Evolutionary conservation across 2,888 invertebrate species (phyloP).

Genomic region (Tetanocera ferruginea): DNA sequence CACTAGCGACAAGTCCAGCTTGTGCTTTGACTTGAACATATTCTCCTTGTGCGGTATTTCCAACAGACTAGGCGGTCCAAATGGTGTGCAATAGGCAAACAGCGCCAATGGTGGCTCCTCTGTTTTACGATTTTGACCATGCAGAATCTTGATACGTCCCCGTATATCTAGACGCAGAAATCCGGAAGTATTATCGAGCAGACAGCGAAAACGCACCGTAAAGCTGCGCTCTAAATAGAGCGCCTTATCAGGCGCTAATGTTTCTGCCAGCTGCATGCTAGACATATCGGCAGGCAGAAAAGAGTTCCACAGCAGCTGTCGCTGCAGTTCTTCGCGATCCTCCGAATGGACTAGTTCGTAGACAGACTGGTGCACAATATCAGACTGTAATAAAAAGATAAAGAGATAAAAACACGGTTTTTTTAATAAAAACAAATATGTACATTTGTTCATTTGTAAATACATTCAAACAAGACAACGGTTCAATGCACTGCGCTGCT

Average conservation of each 20-base stretch:
- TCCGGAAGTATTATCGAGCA: constrained; percentile 99
- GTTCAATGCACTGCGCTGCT: constrained; percentile 18
- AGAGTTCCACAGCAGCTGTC: constrained; percentile 95
- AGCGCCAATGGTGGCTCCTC: constrained; percentile 95
- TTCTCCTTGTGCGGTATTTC: constrained; percentile 99
- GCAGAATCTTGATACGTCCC: constrained; percentile 94
- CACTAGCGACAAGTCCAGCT: constrained; percentile 94
- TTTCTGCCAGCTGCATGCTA: constrained; percentile 85
- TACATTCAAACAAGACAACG: background rate
- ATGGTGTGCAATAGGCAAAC: constrained; percentile 98
- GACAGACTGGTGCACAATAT: constrained; percentile 99
- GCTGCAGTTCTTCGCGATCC: constrained; percentile 96
- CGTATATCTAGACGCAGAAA: constrained; percentile 98
- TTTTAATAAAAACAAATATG: background rate
- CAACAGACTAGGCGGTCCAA: constrained; percentile 96
- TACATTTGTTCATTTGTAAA: background rate
- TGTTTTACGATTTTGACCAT: constrained; percentile 95
- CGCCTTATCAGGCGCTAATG: constrained; percentile 88
- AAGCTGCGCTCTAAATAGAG: constrained; percentile 95
- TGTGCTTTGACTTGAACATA: constrained; percentile 99
- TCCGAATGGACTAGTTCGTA: constrained; percentile 99
- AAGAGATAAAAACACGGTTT: background rate
- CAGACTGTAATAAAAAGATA: constrained; percentile 82
- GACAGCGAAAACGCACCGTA: constrained; percentile 98
- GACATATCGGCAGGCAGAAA: constrained; percentile 79